phyloP scores from a whole-genome alignment of 2,113 vertebrate genomes.

The Hipposideros armiger region DNA sequence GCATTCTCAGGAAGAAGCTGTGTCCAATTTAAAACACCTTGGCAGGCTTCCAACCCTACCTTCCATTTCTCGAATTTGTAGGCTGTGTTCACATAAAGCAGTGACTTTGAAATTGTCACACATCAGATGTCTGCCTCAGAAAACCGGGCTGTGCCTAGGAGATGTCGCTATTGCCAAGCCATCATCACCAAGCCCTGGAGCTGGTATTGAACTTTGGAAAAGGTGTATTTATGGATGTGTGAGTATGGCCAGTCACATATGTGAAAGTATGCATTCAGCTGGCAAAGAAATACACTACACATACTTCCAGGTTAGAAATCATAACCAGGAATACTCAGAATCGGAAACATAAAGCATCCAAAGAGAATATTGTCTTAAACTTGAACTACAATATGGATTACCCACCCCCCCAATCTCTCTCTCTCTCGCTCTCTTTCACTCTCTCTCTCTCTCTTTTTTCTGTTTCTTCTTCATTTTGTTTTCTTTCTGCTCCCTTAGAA shows the following conservation, averaged over 20 bases:
- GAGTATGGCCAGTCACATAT: fast-evolving
- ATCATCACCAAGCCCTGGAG: neutral
- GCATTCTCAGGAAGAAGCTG: no score
- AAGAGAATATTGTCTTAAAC: neutral
- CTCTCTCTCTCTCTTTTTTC: neutral
- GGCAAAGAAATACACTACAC: neutral
- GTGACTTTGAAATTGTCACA: neutral
- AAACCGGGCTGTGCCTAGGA: neutral
- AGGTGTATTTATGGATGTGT: fast-evolving
- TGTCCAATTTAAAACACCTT: fast-evolving
- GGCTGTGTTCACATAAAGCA: neutral
- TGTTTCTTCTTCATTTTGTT: neutral
- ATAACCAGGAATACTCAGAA: neutral
- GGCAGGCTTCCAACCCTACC: fast-evolving
- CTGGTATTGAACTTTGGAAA: neutral
- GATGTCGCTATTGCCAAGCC: neutral
- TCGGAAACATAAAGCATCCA: neutral
- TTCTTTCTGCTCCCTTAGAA: neutral
- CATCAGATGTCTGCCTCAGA: neutral
- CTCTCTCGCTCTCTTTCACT: neutral
- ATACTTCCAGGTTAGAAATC: neutral
- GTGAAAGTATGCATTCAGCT: neutral
- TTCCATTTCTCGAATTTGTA: neutral
- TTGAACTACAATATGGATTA: neutral
- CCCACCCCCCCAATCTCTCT: neutral